A percentile compares a stretch with the other conserved stretches of the same genome.
Evolutionary conservation across 2,888 invertebrate species (phyloP).

Genomic region (Autographa pulchrina): DNA sequence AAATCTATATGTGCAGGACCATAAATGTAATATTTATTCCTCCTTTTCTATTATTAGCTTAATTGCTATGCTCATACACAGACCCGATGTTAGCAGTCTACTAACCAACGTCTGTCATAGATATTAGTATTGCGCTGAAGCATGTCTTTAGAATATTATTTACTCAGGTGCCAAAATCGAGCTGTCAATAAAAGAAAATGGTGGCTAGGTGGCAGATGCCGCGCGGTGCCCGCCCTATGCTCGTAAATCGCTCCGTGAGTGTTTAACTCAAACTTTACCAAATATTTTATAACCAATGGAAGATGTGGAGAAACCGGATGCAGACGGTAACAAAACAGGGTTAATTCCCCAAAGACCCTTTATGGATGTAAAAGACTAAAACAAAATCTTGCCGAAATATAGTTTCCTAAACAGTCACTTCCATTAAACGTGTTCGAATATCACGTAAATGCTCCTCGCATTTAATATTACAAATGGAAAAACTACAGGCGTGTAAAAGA

Average conservation of each 20-base stretch:
- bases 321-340: not conserved
- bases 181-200: slow-evolving; percentile 3
- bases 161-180: slow-evolving; percentile 7
- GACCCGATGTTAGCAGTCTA: not conserved
- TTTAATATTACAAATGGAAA: slow-evolving; percentile 44
- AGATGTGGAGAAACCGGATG: not conserved
- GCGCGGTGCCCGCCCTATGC: not conserved
- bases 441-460: slow-evolving; percentile 17
- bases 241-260: slow-evolving; percentile 6
- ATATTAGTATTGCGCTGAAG: not conserved
- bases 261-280: slow-evolving; percentile 3
- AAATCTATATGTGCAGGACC: too few species aligned
- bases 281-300: not conserved
- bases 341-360: slow-evolving; percentile 13
- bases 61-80: not conserved
- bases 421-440: slow-evolving; percentile 12
- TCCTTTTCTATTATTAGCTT: too few species aligned
- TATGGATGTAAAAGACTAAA: slow-evolving; percentile 10
- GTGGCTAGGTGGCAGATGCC: not conserved
- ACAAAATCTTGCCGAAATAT: slow-evolving; percentile 12
- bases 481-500: slow-evolving; percentile 33
- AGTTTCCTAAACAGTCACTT: slow-evolving; percentile 15
- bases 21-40: not conserved
- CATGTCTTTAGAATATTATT: not conserved
- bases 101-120: not conserved